phyloP scores from a whole-genome alignment of 2,113 vertebrate genomes.

The Cyanistes caeruleus region DNA sequence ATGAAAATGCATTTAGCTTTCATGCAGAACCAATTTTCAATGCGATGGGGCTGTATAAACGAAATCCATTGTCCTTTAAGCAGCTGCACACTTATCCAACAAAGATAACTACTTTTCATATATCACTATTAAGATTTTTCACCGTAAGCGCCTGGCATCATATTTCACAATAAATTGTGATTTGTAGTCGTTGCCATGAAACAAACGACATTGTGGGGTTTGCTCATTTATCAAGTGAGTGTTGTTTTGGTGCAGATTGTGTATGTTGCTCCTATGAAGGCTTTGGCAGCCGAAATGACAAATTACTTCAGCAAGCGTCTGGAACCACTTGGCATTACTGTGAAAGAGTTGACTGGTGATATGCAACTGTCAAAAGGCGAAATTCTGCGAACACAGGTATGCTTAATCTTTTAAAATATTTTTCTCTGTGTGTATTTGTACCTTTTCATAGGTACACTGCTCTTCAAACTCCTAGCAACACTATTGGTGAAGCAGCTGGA shows the following conservation, averaged over 20 bases:
- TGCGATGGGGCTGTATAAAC: conserved; percentile 69
- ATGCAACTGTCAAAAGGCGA: conserved; percentile 98
- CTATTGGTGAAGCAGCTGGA: not conserved
- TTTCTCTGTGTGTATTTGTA: not conserved
- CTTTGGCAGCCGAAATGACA: conserved; percentile 98
- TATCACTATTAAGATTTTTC: conserved; percentile 85
- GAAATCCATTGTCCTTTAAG: conserved; percentile 77
- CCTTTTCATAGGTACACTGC: accelerated
- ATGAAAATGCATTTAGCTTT: conserved; percentile 68
- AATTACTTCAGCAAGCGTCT: conserved; percentile 97
- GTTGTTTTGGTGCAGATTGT: conserved; percentile 87
- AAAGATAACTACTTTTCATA: conserved; percentile 82
- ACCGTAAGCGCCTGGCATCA: conserved; percentile 74
- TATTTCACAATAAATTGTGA: conserved; percentile 87
- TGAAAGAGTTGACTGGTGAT: conserved; percentile 96
- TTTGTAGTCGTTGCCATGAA: conserved; percentile 84
- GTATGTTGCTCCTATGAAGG: conserved; percentile 98
- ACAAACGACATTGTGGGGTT: conserved; percentile 79
- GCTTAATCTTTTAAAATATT: not conserved
- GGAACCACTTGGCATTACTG: conserved; percentile 89
- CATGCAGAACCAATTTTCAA: conserved; percentile 73
- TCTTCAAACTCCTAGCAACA: not conserved
- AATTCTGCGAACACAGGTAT: conserved; percentile 96
- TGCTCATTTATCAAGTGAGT: conserved; percentile 85
- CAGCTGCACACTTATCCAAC: conserved; percentile 66